These are phyloP conservation scores for Prosapia bicincta DNA, from an alignment of 2,888 invertebrate species.

Conservation along the genomic window DNA sequence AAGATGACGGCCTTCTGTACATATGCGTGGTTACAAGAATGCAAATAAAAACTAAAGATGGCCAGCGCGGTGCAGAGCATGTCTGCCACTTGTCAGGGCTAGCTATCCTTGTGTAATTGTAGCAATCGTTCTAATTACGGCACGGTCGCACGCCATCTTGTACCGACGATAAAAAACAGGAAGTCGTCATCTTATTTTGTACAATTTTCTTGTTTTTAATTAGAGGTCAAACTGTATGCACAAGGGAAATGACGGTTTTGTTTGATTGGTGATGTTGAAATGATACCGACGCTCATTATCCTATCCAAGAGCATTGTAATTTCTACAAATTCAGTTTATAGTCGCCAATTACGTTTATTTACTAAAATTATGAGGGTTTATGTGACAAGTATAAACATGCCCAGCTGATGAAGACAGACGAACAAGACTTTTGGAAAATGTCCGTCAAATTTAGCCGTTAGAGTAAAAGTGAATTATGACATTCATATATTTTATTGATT, in stretches of 20 bases:
- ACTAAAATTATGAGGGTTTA: neutral
- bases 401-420: neutral
- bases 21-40: no score
- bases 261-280: neutral
- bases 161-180: constrained; percentile 8
- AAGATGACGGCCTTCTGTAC: no score
- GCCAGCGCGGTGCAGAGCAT: neutral
- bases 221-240: neutral
- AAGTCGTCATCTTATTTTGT: constrained; percentile 21
- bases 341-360: neutral
- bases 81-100: no score
- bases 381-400: neutral
- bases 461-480: no score
- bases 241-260: neutral
- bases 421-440: no score
- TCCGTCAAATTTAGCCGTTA: no score
- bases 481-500: no score
- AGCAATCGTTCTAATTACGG: neutral
- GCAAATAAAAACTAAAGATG: neutral
- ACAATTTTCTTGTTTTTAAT: constrained; percentile 16
- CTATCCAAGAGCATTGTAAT: neutral
- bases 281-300: neutral
- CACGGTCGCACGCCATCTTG: neutral
- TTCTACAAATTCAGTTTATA: neutral
- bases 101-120: neutral